Conservation (phyloP, 2,113 vertebrate genomes). For the Scortum barcoo region DNA sequence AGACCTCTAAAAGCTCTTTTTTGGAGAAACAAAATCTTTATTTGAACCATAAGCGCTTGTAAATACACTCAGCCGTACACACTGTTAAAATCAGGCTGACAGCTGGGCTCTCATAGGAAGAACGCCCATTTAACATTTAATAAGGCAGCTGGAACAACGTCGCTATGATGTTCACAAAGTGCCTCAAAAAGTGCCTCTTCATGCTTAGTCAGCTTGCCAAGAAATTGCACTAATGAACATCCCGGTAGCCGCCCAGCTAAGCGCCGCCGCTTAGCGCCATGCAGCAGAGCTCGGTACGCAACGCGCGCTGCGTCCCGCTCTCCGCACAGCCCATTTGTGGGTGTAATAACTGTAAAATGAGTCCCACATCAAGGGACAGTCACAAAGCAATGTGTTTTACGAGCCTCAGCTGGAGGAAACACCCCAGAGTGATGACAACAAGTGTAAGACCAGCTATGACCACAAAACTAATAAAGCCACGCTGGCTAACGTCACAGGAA, state of each 20-base stretch:
- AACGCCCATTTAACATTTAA: slow-evolving; percentile 44
- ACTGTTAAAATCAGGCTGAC: slow-evolving; percentile 26
- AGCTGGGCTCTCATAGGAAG: slow-evolving; percentile 44
- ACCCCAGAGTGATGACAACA: slow-evolving; percentile 83
- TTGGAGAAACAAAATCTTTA: slow-evolving; percentile 14
- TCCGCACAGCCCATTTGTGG: slow-evolving; percentile 66
- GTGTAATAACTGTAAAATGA: slow-evolving; percentile 66
- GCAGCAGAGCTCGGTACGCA: slow-evolving; percentile 38
- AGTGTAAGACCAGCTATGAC: slow-evolving; percentile 71
- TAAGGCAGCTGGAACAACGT: slow-evolving; percentile 35
- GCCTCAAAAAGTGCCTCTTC: slow-evolving; percentile 52
- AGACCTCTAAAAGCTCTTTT: slow-evolving; percentile 11
- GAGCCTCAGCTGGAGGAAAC: slow-evolving; percentile 80
- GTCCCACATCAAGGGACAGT: slow-evolving; percentile 78
- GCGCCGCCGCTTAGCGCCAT: slow-evolving; percentile 8
- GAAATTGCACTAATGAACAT: slow-evolving; percentile 45
- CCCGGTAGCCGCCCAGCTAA: slow-evolving; percentile 53
- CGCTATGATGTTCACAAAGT: slow-evolving; percentile 53
- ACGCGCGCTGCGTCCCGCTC: slow-evolving; percentile 52
- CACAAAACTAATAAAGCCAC: slow-evolving; percentile 78
- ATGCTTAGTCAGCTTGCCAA: slow-evolving; percentile 52
- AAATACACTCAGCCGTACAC: slow-evolving; percentile 24
- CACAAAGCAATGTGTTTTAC: slow-evolving; percentile 79
- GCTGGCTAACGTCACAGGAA: slow-evolving; percentile 74
- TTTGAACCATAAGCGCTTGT: slow-evolving; percentile 30